Conservation (phyloP, 64 coral and sea anemone genomes). For the Trachythela sp. region DNA sequence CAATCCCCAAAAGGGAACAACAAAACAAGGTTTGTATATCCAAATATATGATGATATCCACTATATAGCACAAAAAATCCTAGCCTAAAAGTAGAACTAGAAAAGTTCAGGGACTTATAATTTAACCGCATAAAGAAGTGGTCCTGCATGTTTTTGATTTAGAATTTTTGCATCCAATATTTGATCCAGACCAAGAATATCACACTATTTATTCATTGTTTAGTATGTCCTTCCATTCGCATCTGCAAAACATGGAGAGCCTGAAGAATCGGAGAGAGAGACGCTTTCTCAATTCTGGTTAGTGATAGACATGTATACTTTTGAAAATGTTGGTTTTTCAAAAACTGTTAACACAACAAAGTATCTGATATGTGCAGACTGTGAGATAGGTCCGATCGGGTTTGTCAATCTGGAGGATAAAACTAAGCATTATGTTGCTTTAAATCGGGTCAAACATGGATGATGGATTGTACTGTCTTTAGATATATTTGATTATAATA, state of each 20-base stretch:
- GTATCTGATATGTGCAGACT: slow-evolving; percentile 87
- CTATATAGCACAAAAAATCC: too few relatives aligned
- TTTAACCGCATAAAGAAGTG: too few relatives aligned
- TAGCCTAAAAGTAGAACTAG: too few relatives aligned
- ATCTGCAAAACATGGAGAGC: slow-evolving; percentile 64
- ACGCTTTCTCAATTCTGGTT: slow-evolving; percentile 66
- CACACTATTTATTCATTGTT: background rate
- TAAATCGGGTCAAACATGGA: slow-evolving; percentile 55
- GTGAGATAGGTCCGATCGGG: slow-evolving; percentile 90
- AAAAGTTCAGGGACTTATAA: too few relatives aligned
- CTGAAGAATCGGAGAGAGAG: slow-evolving; percentile 57
- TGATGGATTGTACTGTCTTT: background rate
- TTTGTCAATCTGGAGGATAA: slow-evolving; percentile 75
- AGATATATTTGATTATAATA: too few relatives aligned
- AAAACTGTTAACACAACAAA: slow-evolving; percentile 80
- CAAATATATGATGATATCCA: too few relatives aligned
- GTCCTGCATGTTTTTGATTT: too few relatives aligned
- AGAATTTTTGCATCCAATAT: too few relatives aligned
- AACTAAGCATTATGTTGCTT: slow-evolving; percentile 66
- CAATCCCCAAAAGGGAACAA: too few relatives aligned
- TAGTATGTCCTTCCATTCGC: slow-evolving; percentile 41
- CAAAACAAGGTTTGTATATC: too few relatives aligned
- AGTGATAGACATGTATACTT: slow-evolving; percentile 87
- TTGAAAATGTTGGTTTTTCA: slow-evolving; percentile 99
- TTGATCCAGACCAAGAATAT: too few relatives aligned